phyloP scores from a whole-genome alignment of 2,888 invertebrate species.

The Eristalinus aeneus region DNA sequence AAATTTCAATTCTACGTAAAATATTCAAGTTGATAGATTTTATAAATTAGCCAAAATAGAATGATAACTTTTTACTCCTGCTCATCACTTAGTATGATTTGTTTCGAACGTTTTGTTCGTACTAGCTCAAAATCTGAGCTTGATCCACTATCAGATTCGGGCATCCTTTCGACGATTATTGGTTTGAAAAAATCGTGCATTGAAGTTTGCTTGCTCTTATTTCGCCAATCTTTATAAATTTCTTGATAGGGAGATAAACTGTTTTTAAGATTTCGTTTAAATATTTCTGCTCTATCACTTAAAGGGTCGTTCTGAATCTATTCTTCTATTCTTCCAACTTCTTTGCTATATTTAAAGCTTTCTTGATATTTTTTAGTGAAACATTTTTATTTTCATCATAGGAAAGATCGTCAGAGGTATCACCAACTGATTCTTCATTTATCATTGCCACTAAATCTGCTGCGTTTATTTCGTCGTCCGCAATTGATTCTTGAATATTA shows the following conservation, averaged over 20 bases:
- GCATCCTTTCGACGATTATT: not conserved
- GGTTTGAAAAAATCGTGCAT: too few species aligned
- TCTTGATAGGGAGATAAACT: too few species aligned
- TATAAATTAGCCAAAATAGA: too few species aligned
- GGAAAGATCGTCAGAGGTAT: slow-evolving; percentile 21
- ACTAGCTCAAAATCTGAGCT: not conserved
- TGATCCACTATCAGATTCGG: not conserved
- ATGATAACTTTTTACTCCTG: too few species aligned
- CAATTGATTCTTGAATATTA: slow-evolving; percentile 1
- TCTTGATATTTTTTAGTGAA: slow-evolving; percentile 17
- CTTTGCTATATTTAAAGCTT: slow-evolving; percentile 10
- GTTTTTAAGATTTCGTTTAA: too few species aligned
- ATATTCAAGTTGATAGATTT: too few species aligned
- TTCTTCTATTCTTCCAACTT: not conserved
- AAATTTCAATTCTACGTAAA: too few species aligned
- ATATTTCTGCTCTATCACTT: too few species aligned
- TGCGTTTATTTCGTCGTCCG: slow-evolving; percentile 21
- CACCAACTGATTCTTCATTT: slow-evolving; percentile 13
- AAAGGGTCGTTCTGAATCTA: too few species aligned
- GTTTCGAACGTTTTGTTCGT: not conserved
- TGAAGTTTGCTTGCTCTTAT: too few species aligned
- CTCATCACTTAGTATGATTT: not conserved
- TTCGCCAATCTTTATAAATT: too few species aligned
- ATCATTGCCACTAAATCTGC: slow-evolving; percentile 14
- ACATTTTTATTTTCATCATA: slow-evolving; percentile 3